A percentile compares a stretch with the other conserved stretches of the same genome.
These are phyloP conservation scores for Marcusenius ussheri DNA, from an alignment of 2,113 vertebrate species.

Conservation along the genomic window DNA sequence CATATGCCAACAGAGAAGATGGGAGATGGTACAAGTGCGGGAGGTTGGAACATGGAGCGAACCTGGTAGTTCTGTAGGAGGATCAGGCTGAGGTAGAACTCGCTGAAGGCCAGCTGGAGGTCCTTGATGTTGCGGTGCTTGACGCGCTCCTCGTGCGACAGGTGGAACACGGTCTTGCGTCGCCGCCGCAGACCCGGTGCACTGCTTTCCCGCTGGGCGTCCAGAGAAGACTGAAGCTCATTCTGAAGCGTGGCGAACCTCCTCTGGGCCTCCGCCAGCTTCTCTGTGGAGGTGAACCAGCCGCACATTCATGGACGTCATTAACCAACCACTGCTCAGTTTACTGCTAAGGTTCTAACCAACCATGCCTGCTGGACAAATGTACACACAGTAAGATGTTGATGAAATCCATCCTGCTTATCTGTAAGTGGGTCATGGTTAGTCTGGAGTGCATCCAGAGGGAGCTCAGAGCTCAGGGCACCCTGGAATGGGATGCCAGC, in stretches of 20 bases:
- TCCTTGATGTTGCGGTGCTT: conserved; percentile 94
- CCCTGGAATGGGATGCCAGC: not conserved
- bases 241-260: conserved; percentile 89
- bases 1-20: not conserved
- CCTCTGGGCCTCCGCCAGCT: conserved; percentile 90
- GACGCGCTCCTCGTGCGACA: conserved; percentile 90
- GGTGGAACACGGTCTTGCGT: conserved; percentile 82
- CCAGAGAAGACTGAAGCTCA: conserved; percentile 88
- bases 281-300: conserved; percentile 61
- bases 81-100: conserved; percentile 99
- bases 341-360: not conserved
- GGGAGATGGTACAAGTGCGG: conserved; percentile 12
- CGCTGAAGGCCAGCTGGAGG: conserved; percentile 97
- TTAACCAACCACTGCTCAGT: not conserved
- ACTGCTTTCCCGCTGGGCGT: conserved; percentile 82
- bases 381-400: not conserved
- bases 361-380: not conserved
- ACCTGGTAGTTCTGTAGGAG: conserved; percentile 99
- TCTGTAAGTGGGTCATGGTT: not conserved
- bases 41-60: conserved; percentile 47
- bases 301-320: not conserved
- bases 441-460: not conserved
- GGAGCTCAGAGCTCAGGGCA: not conserved
- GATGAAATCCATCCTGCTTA: not conserved
- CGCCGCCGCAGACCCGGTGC: conserved; percentile 70